Percentiles rank a stretch among this genome's conserved stretches.
These are phyloP conservation scores for Chelonia mydas DNA, from an alignment of 2,797 vertebrate genomes.

Conservation along the genomic window DNA sequence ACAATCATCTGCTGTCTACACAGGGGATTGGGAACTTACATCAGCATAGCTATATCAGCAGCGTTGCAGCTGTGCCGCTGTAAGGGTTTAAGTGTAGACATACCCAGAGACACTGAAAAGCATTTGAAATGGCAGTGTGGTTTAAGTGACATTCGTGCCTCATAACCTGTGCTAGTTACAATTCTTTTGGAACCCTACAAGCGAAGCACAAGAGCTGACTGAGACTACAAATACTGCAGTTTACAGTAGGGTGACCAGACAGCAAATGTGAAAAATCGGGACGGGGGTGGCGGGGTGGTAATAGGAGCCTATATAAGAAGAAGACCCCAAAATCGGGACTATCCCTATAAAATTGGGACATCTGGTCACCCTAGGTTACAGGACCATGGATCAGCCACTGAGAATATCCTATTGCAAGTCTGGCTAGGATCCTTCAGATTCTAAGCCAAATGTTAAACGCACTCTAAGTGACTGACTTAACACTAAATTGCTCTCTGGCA, in stretches of 20 bases:
- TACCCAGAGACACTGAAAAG: conserved; percentile 6
- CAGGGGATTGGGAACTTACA: neutral
- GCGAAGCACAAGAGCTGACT: conserved; percentile 63
- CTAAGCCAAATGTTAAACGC: conserved; percentile 65
- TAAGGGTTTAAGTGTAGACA: neutral
- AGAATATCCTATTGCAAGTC: neutral
- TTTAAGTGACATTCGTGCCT: conserved; percentile 71
- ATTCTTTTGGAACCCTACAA: conserved; percentile 66
- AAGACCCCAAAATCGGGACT: no score
- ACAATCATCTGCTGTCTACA: conserved; percentile 60
- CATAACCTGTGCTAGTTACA: conserved; percentile 63
- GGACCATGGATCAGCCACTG: neutral
- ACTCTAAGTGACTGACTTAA: conserved; percentile 45
- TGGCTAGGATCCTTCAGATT: conserved; percentile 57
- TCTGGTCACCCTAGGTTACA: conserved; percentile 2
- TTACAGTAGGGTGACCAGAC: neutral
- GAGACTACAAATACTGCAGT: conserved; percentile 46
- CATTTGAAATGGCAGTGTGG: conserved; percentile 44
- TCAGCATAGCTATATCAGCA: neutral
- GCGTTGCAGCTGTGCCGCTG: neutral
- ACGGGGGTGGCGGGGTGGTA: no score
- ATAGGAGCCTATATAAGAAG: no score
- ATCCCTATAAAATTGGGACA: no score
- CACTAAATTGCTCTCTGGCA: conserved; percentile 22
- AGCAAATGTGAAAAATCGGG: no score